Conservation (phyloP, 2,888 invertebrate genomes). For the Yponomeuta sedellus region DNA sequence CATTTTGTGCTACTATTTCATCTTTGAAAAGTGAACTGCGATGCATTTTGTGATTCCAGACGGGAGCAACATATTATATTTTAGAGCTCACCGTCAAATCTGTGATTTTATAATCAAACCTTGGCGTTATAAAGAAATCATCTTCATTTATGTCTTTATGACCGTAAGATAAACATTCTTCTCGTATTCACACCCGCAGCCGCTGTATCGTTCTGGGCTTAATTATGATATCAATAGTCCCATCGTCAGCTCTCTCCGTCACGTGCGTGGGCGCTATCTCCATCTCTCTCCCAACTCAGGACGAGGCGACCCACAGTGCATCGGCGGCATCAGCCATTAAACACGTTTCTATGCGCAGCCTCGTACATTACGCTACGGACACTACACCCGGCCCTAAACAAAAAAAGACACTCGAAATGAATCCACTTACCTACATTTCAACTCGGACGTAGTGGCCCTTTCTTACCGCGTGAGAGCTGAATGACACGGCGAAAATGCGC, state of each 20-base stretch:
- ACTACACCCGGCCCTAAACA: slow-evolving; percentile 22
- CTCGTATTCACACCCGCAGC: slow-evolving; percentile 43
- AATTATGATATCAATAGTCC: slow-evolving; percentile 73
- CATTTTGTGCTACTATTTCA: background rate
- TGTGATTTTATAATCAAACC: slow-evolving; percentile 50
- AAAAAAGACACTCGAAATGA: slow-evolving; percentile 41
- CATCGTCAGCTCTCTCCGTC: slow-evolving; percentile 47
- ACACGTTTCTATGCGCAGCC: slow-evolving; percentile 72
- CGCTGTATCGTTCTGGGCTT: slow-evolving; percentile 37
- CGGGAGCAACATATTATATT: slow-evolving; percentile 6
- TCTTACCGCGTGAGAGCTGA: slow-evolving; percentile 44
- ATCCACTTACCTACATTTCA: slow-evolving; percentile 45
- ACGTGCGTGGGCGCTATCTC: slow-evolving; percentile 37
- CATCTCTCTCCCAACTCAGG: slow-evolving; percentile 49
- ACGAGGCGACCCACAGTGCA: slow-evolving; percentile 46
- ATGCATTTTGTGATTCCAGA: background rate
- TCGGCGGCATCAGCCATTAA: slow-evolving; percentile 61
- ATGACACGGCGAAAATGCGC: slow-evolving; percentile 52
- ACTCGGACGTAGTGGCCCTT: slow-evolving; percentile 33
- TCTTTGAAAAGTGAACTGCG: background rate
- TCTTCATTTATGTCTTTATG: slow-evolving; percentile 56
- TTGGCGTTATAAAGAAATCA: slow-evolving; percentile 56
- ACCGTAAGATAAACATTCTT: slow-evolving; percentile 62
- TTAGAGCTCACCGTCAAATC: slow-evolving; percentile 30
- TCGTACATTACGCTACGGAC: slow-evolving; percentile 56